Evolutionary conservation across 2,113 vertebrate genomes (phyloP).

Genomic region (Phalacrocorax pelagicus): DNA sequence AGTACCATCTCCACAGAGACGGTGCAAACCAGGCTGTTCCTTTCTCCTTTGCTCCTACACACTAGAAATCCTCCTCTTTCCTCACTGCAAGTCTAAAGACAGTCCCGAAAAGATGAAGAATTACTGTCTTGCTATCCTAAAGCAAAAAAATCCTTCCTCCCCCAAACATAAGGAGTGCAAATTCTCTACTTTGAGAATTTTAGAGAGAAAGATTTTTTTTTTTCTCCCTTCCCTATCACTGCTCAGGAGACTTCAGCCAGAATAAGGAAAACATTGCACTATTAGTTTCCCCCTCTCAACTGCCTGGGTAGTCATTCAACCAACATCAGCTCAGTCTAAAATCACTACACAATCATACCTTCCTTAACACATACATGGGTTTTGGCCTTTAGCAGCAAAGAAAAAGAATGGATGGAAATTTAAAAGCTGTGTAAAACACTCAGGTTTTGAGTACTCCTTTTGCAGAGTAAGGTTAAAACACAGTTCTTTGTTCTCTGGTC

Average conservation of each 20-base stretch:
- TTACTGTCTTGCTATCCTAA: background rate
- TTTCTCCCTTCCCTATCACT: background rate
- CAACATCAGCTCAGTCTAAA: background rate
- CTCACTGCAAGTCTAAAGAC: background rate
- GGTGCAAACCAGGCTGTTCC: rapidly evolving
- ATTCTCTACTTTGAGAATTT: background rate
- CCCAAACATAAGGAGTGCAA: background rate
- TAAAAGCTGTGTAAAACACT: background rate
- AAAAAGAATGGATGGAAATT: background rate
- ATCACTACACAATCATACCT: background rate
- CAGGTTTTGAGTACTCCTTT: background rate
- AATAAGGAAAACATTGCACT: background rate
- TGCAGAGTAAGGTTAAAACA: background rate
- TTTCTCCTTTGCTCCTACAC: background rate
- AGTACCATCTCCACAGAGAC: background rate
- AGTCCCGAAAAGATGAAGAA: background rate
- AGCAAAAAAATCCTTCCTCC: background rate
- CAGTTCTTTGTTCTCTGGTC: background rate
- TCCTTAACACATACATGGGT: background rate
- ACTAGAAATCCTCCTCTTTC: background rate
- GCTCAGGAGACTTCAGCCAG: background rate
- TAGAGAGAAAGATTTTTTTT: background rate
- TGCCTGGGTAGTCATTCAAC: background rate
- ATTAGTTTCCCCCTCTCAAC: background rate
- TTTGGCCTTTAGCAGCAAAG: background rate